Evolutionary conservation across 2,888 invertebrate species (phyloP).

Genomic region (Lasioglossum figueresi): DNA sequence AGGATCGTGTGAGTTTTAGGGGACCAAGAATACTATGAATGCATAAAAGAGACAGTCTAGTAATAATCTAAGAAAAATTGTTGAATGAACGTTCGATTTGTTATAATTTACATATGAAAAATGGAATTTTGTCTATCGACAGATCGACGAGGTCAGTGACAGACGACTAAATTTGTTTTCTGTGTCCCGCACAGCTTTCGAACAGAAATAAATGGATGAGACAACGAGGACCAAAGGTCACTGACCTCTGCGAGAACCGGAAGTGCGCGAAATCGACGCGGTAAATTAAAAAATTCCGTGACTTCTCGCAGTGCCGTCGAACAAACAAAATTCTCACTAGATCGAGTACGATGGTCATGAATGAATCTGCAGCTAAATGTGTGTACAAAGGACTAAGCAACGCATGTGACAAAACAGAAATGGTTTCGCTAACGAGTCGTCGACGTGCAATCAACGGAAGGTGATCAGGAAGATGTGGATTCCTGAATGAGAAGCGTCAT

Average conservation of each 20-base stretch:
- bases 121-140: not conserved
- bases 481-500: conserved; percentile 26
- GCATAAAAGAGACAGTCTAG: not conserved
- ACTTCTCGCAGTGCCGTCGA: conserved; percentile 1
- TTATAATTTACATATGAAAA: not conserved
- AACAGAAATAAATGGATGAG: conserved; percentile 14
- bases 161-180: conserved; percentile 6
- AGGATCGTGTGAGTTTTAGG: not conserved
- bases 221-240: conserved; percentile 10
- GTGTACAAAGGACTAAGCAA: not conserved
- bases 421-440: conserved; percentile 34
- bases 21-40: not conserved
- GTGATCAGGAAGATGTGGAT: conserved; percentile 56
- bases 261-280: not conserved
- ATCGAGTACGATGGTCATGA: not conserved
- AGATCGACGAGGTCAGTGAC: conserved; percentile 33
- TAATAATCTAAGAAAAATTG: not conserved
- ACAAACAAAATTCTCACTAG: not conserved
- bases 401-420: conserved; percentile 11
- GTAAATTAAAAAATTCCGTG: not conserved
- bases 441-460: conserved; percentile 49
- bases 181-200: conserved; percentile 48
- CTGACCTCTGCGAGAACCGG: conserved; percentile 22
- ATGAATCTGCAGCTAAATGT: not conserved
- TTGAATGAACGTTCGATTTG: not conserved